Evolutionary conservation across 2,113 vertebrate genomes (phyloP).

Genomic region (Corvus hawaiiensis): DNA sequence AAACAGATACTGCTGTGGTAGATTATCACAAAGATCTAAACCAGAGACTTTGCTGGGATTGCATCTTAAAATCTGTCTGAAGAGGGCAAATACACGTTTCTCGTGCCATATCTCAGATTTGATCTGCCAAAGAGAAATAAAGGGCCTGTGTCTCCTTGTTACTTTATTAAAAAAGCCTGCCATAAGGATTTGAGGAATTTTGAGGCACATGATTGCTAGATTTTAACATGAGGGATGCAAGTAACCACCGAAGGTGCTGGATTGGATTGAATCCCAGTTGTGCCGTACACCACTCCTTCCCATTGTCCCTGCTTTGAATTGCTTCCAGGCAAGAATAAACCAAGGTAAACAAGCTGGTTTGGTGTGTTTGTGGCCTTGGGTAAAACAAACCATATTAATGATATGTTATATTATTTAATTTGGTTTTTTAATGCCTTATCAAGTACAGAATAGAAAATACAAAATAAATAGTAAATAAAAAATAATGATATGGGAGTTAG

Average conservation of each 20-base stretch:
- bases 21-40: conserved; percentile 38
- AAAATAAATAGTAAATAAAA: conserved; percentile 64
- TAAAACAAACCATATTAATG: conserved; percentile 39
- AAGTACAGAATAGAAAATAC: conserved; percentile 39
- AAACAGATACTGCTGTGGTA: not conserved
- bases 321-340: conserved; percentile 10
- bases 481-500: conserved; percentile 40
- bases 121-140: not conserved
- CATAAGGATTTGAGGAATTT: not conserved
- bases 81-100: not conserved
- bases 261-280: not conserved
- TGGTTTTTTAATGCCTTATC: conserved; percentile 46
- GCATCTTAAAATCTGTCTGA: not conserved
- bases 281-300: not conserved
- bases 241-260: not conserved
- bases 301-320: not conserved
- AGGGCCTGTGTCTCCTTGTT: not conserved
- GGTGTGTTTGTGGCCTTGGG: conserved; percentile 18
- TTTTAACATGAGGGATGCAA: not conserved
- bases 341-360: conserved; percentile 14
- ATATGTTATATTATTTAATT: conserved; percentile 56
- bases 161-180: not conserved
- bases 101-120: not conserved
- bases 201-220: not conserved
- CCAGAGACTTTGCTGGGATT: not conserved